Base-by-base conservation (phyloP, 2,888 invertebrate species). In the Strigamia maritima region DNA sequence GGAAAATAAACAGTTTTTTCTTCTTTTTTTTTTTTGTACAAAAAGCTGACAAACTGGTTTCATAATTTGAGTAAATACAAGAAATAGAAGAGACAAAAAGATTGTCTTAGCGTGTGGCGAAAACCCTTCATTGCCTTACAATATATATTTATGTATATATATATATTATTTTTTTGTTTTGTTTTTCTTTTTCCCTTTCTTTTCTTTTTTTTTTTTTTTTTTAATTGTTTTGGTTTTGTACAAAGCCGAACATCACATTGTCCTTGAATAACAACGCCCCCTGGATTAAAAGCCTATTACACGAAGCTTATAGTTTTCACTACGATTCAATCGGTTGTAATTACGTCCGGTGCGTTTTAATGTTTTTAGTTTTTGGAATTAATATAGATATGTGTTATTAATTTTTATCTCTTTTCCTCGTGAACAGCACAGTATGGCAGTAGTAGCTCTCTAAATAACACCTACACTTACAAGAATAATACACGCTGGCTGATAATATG, bases 381-480 rank as follows among this genome's bases (percentile, higher is more conserved):
- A 44, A 54, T n/a, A 19, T 70, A 70, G 70, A 70, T 70, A 70
- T 70, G 70, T 70, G 70, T 70, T 70, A 12, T 70, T 70, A 28
- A 28, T 70, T 70, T 70, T 65, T 65, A n/a, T 70, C n/a, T 70
- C 70, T 28, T 70, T 70, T 70, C 26, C n/a, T 70, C 26, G 70
- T 70, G 12, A 70, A 70, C 70, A 70, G 70, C 70, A 70, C 70
- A 70, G 70, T 70, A 70, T 70, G 70, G 70, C 70, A 70, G 70
- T 70, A 70, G 70, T 70, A 70, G 70, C 70, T 70, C 70, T 70
- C 70, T 70, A 70, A 70, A 28, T 28, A 70, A 70, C 70, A 70
- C 70, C 70, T 70, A 70, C 70, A 70, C 70, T 70, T 70, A 70
- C 70, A 70, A 70, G 70, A 70, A 70, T 70, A 70, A 70, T 70